phyloP scores from a whole-genome alignment of 1,140 invertebrate genomes.

The Magallana ariakensis region DNA sequence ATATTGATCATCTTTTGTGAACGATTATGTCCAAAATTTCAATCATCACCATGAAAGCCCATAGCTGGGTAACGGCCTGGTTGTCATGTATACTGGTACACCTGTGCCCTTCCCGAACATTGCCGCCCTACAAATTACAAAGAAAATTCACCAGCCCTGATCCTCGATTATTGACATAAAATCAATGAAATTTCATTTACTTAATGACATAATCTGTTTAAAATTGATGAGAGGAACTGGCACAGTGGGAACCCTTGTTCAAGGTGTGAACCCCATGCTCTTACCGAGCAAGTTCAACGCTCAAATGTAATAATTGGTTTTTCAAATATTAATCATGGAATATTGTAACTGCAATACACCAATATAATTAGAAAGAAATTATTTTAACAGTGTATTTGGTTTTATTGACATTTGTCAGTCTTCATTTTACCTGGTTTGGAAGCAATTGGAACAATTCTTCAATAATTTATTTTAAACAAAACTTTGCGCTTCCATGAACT shows the following conservation, averaged over 20 bases:
- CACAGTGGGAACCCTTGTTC: not conserved
- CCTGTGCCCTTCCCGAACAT: not conserved
- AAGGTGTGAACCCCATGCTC: no score
- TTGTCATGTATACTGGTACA: constrained; percentile 12
- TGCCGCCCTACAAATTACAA: not conserved
- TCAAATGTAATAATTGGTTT: no score
- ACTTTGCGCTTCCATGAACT: no score
- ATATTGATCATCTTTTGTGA: constrained; percentile 37
- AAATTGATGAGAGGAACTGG: not conserved
- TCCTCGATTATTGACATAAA: not conserved
- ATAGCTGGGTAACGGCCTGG: not conserved
- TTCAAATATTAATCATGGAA: no score
- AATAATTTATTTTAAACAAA: no score
- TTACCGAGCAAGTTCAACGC: no score
- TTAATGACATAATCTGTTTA: constrained; percentile 26
- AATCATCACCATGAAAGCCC: constrained; percentile 17
- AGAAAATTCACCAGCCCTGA: not conserved
- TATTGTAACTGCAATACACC: no score
- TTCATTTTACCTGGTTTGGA: no score
- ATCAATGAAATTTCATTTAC: constrained; percentile 33
- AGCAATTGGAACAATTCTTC: no score
- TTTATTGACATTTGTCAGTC: no score
- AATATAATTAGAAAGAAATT: no score
- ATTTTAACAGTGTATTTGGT: no score
- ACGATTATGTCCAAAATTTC: constrained; percentile 14